Percentiles rank a stretch among this genome's conserved stretches.
phyloP scores from a whole-genome alignment of 92 coral and sea anemone species.

The Scolanthus callimorphus region DNA sequence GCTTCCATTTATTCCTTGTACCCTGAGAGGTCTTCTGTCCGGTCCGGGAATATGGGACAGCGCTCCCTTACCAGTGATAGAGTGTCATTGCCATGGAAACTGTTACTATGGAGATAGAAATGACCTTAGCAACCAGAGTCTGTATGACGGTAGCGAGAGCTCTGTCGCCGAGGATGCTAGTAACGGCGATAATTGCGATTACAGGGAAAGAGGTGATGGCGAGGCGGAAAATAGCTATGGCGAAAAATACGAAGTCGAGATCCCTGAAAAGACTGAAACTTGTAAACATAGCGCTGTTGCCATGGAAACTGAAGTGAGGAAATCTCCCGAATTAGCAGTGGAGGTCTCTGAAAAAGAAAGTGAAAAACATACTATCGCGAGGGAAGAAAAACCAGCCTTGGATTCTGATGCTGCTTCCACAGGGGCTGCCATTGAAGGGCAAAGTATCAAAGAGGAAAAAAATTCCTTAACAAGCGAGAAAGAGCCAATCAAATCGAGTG shows the following conservation, averaged over 20 bases:
- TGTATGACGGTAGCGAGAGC: too few relatives aligned
- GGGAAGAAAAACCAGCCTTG: too few relatives aligned
- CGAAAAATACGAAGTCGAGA: neutral
- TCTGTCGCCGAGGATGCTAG: neutral
- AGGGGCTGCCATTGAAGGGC: too few relatives aligned
- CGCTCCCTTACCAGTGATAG: conserved; percentile 87
- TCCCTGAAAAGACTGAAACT: neutral
- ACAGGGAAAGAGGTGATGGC: neutral
- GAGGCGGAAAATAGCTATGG: neutral
- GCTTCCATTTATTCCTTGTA: conserved; percentile 87
- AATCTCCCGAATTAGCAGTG: neutral
- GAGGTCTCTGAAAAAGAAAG: too few relatives aligned
- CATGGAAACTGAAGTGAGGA: too few relatives aligned
- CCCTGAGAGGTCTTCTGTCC: conserved; percentile 87
- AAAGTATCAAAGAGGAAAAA: too few relatives aligned
- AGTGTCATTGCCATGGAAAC: conserved; percentile 76
- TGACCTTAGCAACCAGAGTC: neutral
- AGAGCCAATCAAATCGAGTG: too few relatives aligned
- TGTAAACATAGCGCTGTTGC: too few relatives aligned
- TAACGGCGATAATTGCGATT: neutral
- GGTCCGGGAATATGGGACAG: conserved; percentile 99
- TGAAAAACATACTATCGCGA: too few relatives aligned
- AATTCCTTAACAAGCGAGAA: too few relatives aligned
- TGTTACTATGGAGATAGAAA: conserved; percentile 31
- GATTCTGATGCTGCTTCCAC: neutral